Base-by-base conservation (phyloP, 2,888 invertebrate species). In the Hemithea aestivaria region DNA sequence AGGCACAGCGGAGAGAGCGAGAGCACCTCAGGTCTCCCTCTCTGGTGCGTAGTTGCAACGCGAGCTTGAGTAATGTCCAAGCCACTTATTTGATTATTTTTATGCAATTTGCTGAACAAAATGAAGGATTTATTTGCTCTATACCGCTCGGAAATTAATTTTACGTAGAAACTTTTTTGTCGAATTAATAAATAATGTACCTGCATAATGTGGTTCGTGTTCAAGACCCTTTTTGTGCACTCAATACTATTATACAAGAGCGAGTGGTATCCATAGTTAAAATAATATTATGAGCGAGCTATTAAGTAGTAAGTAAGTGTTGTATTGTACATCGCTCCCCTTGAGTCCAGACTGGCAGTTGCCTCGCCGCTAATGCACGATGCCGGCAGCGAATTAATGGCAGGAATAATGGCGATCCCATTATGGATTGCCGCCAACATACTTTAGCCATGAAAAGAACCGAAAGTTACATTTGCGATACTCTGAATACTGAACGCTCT, bases 381-480 rank as follows among this genome's bases (percentile, higher is more conserved):
- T 84, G 87, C 84, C 76, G 77, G 73, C 53, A 81, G 77, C 78
- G 85, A 84, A 87, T 87, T 85, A 87, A 87, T 85, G 84, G 87
- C 79, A 87, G 84, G 87, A 87, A 87, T 87, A 87, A 87, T 87
- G 85, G 87, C 83, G 78, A 85, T 83, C 81, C 87, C 87, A 87
- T 87, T 87, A 87, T 87, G 87, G 87, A 87, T 87, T 85, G 87
- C 87, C 87, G 87, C 87, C 87, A 87, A 87, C 87, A 85, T 87
- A 85, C 85, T 87, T 87, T 85, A 87, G 82, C 75, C 79, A 87
- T 87, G 85, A 87, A 87, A 87, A 85, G 87, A 87, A 85, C 85
- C 85, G 84, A 87, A 87, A 87, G 85, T 87, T 85, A 85, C 87
- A 85, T 85, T 87, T 85, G 83, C 85, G 85, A 87, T 85, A 85